These are phyloP conservation scores for Sebastes paucispinis DNA, from an alignment of 2,797 vertebrate genomes.

Conservation along the genomic window DNA sequence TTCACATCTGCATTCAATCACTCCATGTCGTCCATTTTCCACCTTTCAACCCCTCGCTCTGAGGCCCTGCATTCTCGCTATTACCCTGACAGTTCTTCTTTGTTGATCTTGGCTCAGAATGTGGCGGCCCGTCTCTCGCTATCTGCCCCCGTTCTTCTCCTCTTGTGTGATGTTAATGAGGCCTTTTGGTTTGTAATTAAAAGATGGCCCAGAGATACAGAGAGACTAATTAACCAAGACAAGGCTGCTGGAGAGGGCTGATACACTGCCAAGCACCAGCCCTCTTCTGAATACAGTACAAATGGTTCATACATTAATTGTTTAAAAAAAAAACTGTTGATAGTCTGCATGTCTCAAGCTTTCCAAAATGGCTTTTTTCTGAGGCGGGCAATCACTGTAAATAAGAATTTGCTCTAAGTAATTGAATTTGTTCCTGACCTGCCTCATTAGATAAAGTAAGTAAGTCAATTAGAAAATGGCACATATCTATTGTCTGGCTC, in stretches of 20 bases:
- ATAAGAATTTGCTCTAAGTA: constrained; percentile 51
- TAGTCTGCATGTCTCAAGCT: constrained; percentile 17
- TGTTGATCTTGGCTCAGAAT: constrained; percentile 60
- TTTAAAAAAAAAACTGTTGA: constrained; percentile 13
- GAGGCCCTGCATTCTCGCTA: constrained; percentile 9
- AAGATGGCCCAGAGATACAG: constrained; percentile 78
- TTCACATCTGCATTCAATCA: constrained; percentile 2
- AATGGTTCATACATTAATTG: constrained; percentile 50
- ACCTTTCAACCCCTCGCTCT: neutral
- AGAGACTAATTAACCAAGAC: constrained; percentile 80
- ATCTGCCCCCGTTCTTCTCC: constrained; percentile 56
- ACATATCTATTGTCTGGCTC: constrained; percentile 14
- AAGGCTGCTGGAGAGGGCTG: constrained; percentile 66
- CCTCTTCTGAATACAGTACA: constrained; percentile 55
- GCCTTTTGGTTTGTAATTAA: constrained; percentile 82
- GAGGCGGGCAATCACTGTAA: constrained; percentile 35
- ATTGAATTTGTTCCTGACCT: constrained; percentile 45
- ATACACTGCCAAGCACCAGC: constrained; percentile 63
- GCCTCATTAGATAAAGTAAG: constrained; percentile 34
- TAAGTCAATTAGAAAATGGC: constrained; percentile 47
- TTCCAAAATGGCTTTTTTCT: constrained; percentile 21
- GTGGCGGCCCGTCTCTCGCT: constrained; percentile 55
- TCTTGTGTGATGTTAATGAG: constrained; percentile 80
- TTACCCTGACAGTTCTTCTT: constrained; percentile 35
- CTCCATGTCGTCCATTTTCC: neutral